Base-by-base conservation (phyloP, 2,888 invertebrate species). In the Lottia scabra region DNA sequence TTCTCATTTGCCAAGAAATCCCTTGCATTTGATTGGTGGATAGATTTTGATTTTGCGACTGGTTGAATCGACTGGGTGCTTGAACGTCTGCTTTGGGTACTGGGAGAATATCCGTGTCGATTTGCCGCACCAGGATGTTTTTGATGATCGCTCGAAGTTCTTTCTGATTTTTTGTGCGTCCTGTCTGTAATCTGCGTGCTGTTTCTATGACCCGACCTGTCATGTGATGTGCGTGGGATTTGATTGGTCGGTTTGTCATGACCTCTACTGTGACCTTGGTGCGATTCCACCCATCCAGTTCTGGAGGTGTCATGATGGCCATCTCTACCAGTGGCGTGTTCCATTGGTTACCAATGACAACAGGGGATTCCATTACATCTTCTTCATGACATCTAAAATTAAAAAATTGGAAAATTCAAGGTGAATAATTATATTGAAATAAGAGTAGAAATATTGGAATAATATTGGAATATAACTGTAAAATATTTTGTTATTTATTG, bases 251-350 rank as follows among this genome's bases (percentile, higher is more conserved):
- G 23, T 56, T 23, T 10, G 19, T 56, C 56, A 56, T 56, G 56
- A 56, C 56, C 56, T 19, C 19, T 23, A 23, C 56, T 23, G 56
- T 19, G 56, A 23, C 56, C 56, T 23, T 56, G 56, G 23, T 23
- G 12, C 56, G 19, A 23, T 23, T 56, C 56, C 19, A 13, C 56
- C 56, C 56, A 56, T 56, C 56, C 56, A 23, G 30, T 16, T 13
- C 26, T 12, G 27, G 67, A 67, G 6, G 46, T 67, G 26, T 23
- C 56, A 46, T 48, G 23, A 67, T 63, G 70, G 70, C 68, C 70
- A 44, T 64, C 75, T 72, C 65, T 72, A 68, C 72, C 69, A 70
- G 70, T 70, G 63, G 65, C 66, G 67, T 70, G 67, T 68, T 73
- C 75, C 75, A 75, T 75, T 48, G 72, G 75, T 64, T 63, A 65